Base-by-base conservation (phyloP, 2,888 invertebrate species). In the Trisateles emortualis region DNA sequence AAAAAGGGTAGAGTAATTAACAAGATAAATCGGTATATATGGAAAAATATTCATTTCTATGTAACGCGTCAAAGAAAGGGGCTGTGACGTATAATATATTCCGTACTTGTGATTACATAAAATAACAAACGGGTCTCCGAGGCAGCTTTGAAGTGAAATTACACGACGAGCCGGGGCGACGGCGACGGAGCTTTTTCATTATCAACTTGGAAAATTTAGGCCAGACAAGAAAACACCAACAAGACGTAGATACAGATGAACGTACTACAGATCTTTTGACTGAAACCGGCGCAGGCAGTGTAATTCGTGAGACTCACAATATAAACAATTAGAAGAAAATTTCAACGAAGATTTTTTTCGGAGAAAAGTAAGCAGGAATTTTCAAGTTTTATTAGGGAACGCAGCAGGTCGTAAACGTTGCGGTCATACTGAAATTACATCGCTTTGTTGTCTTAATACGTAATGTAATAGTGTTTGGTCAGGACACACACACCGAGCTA, bases 171-270 rank as follows among this genome's bases (percentile, higher is more conserved):
- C 60, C 58, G 67, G 79, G 78, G 79, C 81, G 76, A 76, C 78
- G 78, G 79, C 81, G 76, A 76, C 78, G 75, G 71, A 82, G 85
- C 84, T 88, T 89, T 84, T 89, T 88, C 88, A 90, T 90, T 90
- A 88, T 86, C 86, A 87, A 88, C 84, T 85, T 79, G 85, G 83
- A 82, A 84, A 78, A 88, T 87, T 84, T 85, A 84, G 86, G 84
- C 72, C 87, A 84, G 78, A 74, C 79, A 69, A 69, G 74, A 68
- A 70, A 76, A 72, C 58, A 70, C 67, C 68, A 74, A 76, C 72
- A 77, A 72, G 71, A 68, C 68, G 52, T 45, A 65, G 68, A 63
- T 54, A 64, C 67, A 58, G 68, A 71, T 69, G 63, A 38, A 46
- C 17, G 66, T 64, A 66, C 59, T 59, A 59, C 59, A 64, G 54